These are phyloP conservation scores for Erpobdella octoculata DNA, from an alignment of 2,888 invertebrate species.

Conservation along the genomic window DNA sequence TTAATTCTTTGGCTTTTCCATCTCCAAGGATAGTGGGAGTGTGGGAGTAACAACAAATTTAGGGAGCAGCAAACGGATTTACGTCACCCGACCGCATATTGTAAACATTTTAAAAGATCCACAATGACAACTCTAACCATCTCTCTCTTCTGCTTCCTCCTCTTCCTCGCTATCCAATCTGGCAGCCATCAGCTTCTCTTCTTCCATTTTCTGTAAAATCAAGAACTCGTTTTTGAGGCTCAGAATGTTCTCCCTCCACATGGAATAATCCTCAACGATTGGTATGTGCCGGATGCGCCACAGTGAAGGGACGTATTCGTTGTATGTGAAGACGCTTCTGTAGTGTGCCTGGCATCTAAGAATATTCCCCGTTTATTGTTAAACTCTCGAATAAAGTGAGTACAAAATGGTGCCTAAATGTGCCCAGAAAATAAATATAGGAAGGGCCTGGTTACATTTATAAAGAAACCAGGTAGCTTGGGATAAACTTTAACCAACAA, in stretches of 20 bases:
- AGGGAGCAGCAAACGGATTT: too few species aligned
- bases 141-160: not conserved
- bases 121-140: too few species aligned
- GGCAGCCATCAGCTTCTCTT: not conserved
- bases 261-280: conserved; percentile 2
- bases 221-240: not conserved
- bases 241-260: conserved; percentile 7
- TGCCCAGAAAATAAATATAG: not conserved
- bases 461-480: not conserved
- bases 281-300: not conserved
- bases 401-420: not conserved
- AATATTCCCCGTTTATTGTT: not conserved
- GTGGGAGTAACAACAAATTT: too few species aligned
- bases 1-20: too few species aligned
- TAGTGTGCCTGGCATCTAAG: conserved; percentile 22
- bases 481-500: not conserved
- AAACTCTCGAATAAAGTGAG: not conserved
- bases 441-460: too few species aligned
- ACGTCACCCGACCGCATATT: too few species aligned
- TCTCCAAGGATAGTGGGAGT: too few species aligned
- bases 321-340: conserved; percentile 13
- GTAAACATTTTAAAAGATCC: too few species aligned
- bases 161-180: conserved; percentile 3
- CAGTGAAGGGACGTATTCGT: conserved; percentile 6
- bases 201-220: not conserved